phyloP scores from a whole-genome alignment of 2,113 vertebrate species.

The Dolichotis patagonum region DNA sequence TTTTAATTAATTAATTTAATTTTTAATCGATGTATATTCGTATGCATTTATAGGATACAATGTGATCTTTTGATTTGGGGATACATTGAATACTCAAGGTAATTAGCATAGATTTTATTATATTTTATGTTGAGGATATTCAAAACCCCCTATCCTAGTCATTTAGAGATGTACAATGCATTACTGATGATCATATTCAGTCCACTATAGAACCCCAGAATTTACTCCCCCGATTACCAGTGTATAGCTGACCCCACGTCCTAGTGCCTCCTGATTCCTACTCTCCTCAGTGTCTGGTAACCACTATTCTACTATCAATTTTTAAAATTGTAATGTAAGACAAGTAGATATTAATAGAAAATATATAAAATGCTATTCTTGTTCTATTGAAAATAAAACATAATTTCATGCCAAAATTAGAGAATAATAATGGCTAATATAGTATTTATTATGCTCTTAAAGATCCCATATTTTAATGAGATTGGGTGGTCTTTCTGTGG shows the following conservation, averaged over 20 bases:
- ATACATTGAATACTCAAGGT: neutral
- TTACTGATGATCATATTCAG: neutral
- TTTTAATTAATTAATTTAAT: neutral
- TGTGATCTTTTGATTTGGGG: neutral
- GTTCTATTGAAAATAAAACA: neutral
- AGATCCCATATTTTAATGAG: neutral
- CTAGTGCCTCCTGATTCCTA: neutral
- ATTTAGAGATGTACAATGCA: neutral
- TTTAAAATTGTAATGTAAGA: neutral
- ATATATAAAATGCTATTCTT: neutral
- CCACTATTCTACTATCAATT: neutral
- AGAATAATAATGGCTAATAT: neutral
- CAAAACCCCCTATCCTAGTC: neutral
- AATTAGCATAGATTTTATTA: neutral
- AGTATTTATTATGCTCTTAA: neutral
- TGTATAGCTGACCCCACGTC: neutral
- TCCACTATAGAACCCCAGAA: neutral
- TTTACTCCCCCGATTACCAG: neutral
- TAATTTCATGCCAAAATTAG: neutral
- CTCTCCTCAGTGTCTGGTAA: neutral
- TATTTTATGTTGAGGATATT: neutral
- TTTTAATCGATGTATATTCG: neutral
- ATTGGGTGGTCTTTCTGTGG: neutral
- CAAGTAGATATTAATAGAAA: neutral
- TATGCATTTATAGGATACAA: neutral